Percentiles rank a stretch among this genome's conserved stretches.
Conservation (phyloP, 2,888 invertebrate species). For the Himalopsyche kuldschensis region DNA sequence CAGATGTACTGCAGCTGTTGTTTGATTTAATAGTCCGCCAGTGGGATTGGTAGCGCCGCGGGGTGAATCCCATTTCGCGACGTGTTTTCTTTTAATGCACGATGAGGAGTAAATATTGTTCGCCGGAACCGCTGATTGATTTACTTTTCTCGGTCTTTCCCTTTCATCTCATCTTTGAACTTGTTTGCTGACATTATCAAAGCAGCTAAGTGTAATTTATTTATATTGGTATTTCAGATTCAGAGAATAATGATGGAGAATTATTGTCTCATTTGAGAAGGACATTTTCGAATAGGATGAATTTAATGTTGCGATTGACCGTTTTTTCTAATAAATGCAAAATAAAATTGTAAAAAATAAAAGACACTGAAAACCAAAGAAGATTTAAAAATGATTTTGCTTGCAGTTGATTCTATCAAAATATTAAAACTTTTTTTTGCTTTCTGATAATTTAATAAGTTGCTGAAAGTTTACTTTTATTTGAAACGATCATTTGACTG, state of each 20-base stretch:
- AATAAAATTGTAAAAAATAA: too few species aligned
- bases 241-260: too few species aligned
- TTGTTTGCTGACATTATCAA: neutral
- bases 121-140: neutral
- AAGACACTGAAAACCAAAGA: too few species aligned
- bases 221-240: too few species aligned
- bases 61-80: neutral
- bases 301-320: neutral
- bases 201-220: too few species aligned
- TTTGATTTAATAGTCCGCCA: slow-evolving; percentile 11
- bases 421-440: too few species aligned
- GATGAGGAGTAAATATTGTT: neutral
- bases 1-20: slow-evolving; percentile 21
- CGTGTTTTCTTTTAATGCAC: neutral
- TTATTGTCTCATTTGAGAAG: neutral
- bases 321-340: too few species aligned
- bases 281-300: neutral
- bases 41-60: neutral
- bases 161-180: neutral
- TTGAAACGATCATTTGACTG: too few species aligned
- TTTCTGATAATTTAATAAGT: too few species aligned
- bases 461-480: too few species aligned
- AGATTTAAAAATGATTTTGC: too few species aligned
- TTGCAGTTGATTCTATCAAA: too few species aligned
- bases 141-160: neutral